phyloP scores from a whole-genome alignment of 2,797 vertebrate genomes.

The Chelonia mydas region DNA sequence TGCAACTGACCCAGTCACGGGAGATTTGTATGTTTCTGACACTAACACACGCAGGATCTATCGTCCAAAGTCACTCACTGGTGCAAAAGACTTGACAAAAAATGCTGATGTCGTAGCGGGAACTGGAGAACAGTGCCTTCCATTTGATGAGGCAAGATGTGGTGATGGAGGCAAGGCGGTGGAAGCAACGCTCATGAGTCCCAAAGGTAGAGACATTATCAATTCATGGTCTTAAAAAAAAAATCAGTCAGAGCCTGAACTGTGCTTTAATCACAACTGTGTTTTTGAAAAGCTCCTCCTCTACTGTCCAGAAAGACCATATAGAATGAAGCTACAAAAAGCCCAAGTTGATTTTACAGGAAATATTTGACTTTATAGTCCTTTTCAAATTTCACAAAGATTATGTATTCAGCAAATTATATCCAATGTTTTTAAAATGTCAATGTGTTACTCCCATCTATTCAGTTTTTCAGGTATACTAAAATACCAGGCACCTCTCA shows the following conservation, averaged over 20 bases:
- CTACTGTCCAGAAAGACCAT: conserved; percentile 29
- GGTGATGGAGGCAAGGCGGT: conserved; percentile 95
- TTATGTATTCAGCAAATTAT: background rate
- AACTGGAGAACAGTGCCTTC: conserved; percentile 96
- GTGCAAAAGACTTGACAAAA: conserved; percentile 91
- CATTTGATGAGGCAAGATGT: conserved; percentile 96
- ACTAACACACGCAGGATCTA: conserved; percentile 97
- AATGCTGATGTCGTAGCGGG: conserved; percentile 94
- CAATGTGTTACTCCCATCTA: background rate
- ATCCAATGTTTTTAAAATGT: conserved; percentile 3
- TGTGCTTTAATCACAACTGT: background rate
- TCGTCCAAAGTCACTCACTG: conserved; percentile 86
- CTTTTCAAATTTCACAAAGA: conserved; percentile 44
- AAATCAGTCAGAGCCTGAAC: background rate
- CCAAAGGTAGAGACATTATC: conserved; percentile 89
- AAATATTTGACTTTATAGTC: conserved; percentile 40
- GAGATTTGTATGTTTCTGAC: conserved; percentile 96
- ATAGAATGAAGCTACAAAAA: background rate
- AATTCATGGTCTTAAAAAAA: background rate
- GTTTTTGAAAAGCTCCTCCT: background rate
- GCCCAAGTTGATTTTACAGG: conserved; percentile 24
- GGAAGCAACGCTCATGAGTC: conserved; percentile 95
- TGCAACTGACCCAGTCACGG: conserved; percentile 92
- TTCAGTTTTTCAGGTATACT: background rate
- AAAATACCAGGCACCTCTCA: background rate